Evolutionary conservation across 1,140 invertebrate genomes (phyloP), one percentile per base, ranked within the genome.

Genomic region (Lordiphosa collinella): DNA sequence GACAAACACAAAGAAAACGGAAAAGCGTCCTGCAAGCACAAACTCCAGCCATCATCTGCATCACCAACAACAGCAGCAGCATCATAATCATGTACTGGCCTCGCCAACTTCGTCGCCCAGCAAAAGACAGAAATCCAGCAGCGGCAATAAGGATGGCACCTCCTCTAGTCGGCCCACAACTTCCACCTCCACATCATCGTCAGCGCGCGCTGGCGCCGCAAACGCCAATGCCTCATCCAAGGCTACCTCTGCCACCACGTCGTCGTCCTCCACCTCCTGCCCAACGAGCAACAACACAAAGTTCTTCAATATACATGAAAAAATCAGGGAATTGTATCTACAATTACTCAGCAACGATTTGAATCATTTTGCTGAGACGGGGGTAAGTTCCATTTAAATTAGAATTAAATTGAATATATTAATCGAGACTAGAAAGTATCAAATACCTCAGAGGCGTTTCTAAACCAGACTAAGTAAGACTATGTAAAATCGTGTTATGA

Each of bases 231-330:
- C 22, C 13, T 37, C 32, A 2, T 40, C 57, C 11, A 32, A 47
- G 51, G 44, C 22, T 16, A 38, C 32, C 3, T 34, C 38, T 32
- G 25, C 36, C n/a, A 43, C 65, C 16, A 34, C 44, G n/a, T 25
- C 52, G 5, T 34, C 31, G 2, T 50, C 55, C 14, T 37, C 63
- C 34, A 58, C 32, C 34, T 43, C 18, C 13, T 40, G 46, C 18
- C 57, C 66, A 57, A 40, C 70, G 47, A 32, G 65, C 53, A 50
- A 41, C 47, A 58, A 32, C n/a, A 11, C 66, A 52, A 84, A 85
- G 52, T 89, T 88, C 60, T 91, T 92, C 70, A 91, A 92, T 89
- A 90, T 92, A 61, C 91, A 92, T 70, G 91, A 92, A 65, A 92
- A 92, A 73, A 89, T 92, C 43, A 90, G 90, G 84, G 91, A 92